Base-by-base conservation (phyloP, 2,113 vertebrate species). In the Pygoscelis antarcticus region DNA sequence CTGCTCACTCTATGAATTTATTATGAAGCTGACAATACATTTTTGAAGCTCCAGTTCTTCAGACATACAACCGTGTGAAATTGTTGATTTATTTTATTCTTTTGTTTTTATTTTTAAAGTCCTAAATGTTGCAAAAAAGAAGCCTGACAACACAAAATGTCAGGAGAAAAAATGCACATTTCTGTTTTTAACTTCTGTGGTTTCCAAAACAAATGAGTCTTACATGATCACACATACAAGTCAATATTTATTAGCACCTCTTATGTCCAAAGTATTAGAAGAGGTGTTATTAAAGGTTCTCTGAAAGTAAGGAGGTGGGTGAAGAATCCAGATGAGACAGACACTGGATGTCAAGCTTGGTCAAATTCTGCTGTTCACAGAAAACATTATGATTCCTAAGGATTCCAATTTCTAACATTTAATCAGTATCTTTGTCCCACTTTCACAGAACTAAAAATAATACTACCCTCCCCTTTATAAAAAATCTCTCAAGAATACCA, bases 11-110 rank as follows among this genome's bases (percentile, higher is more conserved):
- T n/a, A 47, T 77, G 30, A 90, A 93, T 93, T 93, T 88, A 71
- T 85, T 85, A 90, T 65, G 75, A 96, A 90, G 88, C 70, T 94
- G 85, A 94, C 75, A 80, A 76, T 34, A 91, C 34, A 16, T 36
- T 72, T 95, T 64, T 90, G 44, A 93, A 83, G 70, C 47, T 85
- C 13, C 40, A 47, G 32, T 36, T 92, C 52, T 79, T 92, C 70
- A 90, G 29, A 90, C 10, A 26, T 19, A 75, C 10, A 65, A 54
- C 44, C 1, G 3, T 17, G 14, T 47, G 18, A 76, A 94, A 60
- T 10, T 23, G 6, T 40, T 69, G 42, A 30, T 72, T 66, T 60
- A 60, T 74, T 75, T 61, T 66, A 29, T 66, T 87, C 1, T 87
- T 86, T 52, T 38, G 32, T 15, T 77, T 61, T 91, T 44, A 20